Percentiles rank a stretch among this genome's conserved stretches.
These are phyloP conservation scores for Gnatocerus cornutus DNA, from an alignment of 2,888 invertebrate genomes.

Conservation along the genomic window DNA sequence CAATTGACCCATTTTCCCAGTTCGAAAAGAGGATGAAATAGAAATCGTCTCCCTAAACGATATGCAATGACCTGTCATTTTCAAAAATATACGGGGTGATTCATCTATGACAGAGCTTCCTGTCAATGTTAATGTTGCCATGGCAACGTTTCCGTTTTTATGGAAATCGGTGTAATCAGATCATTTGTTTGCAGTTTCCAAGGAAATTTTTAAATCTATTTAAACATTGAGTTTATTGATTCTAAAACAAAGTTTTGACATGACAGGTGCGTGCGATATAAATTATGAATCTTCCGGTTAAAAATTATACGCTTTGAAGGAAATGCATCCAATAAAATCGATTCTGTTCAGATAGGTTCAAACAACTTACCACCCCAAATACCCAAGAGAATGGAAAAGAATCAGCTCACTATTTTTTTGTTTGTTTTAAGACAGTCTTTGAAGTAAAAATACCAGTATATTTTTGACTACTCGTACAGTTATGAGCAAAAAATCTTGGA, in stretches of 20 bases:
- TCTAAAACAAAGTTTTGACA: background rate
- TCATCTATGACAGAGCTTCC: slow-evolving; percentile 18
- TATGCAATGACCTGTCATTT: background rate
- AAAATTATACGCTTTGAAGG: no score
- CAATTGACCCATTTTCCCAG: background rate
- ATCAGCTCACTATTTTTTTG: no score
- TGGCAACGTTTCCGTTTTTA: slow-evolving; percentile 23
- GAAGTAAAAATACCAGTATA: no score
- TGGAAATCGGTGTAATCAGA: slow-evolving; percentile 13
- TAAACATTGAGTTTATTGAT: slow-evolving; percentile 5
- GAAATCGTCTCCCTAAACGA: background rate
- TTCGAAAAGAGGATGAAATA: background rate
- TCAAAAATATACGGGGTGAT: slow-evolving; percentile 32
- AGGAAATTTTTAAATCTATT: slow-evolving; percentile 5
- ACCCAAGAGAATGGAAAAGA: no score
- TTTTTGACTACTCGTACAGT: no score
- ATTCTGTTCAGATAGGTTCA: no score
- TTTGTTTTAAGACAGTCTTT: no score
- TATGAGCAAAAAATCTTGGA: no score
- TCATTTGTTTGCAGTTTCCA: background rate
- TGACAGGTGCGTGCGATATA: no score
- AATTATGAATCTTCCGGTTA: no score
- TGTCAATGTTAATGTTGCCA: slow-evolving; percentile 22
- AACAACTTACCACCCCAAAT: no score
- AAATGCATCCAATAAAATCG: no score